These are phyloP conservation scores for Sanderia malayensis DNA, from an alignment of 30 jellyfish, hydroid and myxozoan species.

Conservation along the genomic window DNA sequence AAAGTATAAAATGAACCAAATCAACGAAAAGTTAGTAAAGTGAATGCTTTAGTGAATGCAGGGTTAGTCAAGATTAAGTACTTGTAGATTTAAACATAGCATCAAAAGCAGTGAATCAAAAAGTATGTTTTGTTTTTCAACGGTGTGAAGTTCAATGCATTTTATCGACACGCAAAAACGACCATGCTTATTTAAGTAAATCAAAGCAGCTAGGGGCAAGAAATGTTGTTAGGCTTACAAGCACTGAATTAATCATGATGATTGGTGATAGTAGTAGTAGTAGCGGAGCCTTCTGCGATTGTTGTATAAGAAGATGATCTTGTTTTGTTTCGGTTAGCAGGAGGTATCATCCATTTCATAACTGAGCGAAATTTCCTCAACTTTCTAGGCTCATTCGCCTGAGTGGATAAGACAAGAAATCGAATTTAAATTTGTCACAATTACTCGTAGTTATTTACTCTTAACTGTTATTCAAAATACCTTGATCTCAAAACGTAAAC, in stretches of 20 bases:
- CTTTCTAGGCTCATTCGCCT: slow-evolving; percentile 52
- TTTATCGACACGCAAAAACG: too few relatives aligned
- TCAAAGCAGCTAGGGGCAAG: not conserved
- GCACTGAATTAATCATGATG: not conserved
- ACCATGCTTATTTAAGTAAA: too few relatives aligned
- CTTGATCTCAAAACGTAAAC: too few relatives aligned
- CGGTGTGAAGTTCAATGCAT: not conserved
- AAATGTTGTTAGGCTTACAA: slow-evolving; percentile 12
- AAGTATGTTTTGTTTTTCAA: not conserved
- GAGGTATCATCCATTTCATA: slow-evolving; percentile 68
- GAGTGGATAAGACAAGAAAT: slow-evolving; percentile 45
- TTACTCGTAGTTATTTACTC: too few relatives aligned
- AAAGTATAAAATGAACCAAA: too few relatives aligned
- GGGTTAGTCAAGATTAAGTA: too few relatives aligned
- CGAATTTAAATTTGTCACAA: not conserved
- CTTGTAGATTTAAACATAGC: too few relatives aligned
- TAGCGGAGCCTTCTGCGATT: slow-evolving; percentile 35
- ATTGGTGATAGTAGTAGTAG: not conserved
- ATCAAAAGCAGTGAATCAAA: too few relatives aligned
- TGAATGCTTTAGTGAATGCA: too few relatives aligned
- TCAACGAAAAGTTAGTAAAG: too few relatives aligned
- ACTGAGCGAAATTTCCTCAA: slow-evolving; percentile 58
- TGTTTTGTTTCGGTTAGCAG: slow-evolving; percentile 32
- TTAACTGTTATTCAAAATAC: too few relatives aligned
- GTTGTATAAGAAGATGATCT: slow-evolving; percentile 34